Base-by-base conservation (phyloP, 2,113 vertebrate species). In the Cochlearius cochlearius region DNA sequence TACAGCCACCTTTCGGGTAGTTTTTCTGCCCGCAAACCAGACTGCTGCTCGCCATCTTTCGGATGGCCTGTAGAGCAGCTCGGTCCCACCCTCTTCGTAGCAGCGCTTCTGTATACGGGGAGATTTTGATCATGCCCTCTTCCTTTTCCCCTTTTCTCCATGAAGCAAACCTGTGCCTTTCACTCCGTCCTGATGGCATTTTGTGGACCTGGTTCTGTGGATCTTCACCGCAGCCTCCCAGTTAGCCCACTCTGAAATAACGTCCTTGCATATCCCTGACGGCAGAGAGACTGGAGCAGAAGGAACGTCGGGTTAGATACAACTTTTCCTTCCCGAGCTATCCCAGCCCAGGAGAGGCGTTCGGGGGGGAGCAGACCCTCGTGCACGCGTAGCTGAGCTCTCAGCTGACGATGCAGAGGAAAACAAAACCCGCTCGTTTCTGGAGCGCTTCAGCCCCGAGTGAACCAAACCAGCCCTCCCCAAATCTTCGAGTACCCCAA, bases 261-360 rank as follows among this genome's bases (percentile, higher is more conserved):
- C 29, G 50, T 45, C 21, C 72, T 60, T 60, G 43, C 26, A 8
- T 23, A 78, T 9, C 17, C 43, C n/a, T 34, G 12, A 16, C 7
- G 55, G 50, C 76, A 88, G 80, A 43, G 55, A 62, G 32, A 59
- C 43, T 39, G 41, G 67, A 74, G 67, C 12, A 50, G 63, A 69
- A 59, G n/a, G 47, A 55, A 47, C 38, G 18, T n/a, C 1, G 0
- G 11, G 72, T 69, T 22, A 59, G 18, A 7, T 45, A 9, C 0
- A 62, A 29, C 21, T 76, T 27, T 36, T 85, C 55, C 27, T 91
- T 62, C 38, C 29, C 34, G 15, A 78, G 27, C 15, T 43, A 4
- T 55, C 52, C 64, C 72, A 92, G 68, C 52, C 55, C 26, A 29
- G 66, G 83, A 55, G 75, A 7, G 60, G 19, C 49, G 49, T 39